phyloP scores from a whole-genome alignment of 92 coral and sea anemone genomes.

The Scolanthus callimorphus region DNA sequence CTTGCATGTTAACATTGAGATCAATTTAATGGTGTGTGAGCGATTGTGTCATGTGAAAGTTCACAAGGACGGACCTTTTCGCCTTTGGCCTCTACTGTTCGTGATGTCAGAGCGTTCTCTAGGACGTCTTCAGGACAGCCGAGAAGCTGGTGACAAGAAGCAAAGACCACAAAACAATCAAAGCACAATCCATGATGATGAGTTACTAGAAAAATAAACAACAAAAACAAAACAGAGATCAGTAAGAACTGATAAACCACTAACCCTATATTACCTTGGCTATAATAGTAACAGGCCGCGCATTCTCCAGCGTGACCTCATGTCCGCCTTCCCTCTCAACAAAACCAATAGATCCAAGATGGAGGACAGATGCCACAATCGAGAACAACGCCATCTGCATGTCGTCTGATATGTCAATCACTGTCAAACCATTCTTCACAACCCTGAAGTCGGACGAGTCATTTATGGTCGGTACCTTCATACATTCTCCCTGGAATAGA shows the following conservation, averaged over 20 bases:
- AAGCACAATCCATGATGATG: too few species aligned
- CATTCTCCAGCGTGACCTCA: slow-evolving; percentile 71
- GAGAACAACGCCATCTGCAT: slow-evolving; percentile 90
- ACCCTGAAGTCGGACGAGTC: slow-evolving; percentile 74
- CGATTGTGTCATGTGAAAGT: too few species aligned
- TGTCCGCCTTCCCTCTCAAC: slow-evolving; percentile 64
- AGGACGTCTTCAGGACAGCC: slow-evolving; percentile 88
- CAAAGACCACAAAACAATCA: too few species aligned
- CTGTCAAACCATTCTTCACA: slow-evolving; percentile 76
- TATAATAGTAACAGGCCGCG: slow-evolving; percentile 80
- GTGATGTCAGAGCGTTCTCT: slow-evolving; percentile 80
- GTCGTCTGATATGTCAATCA: slow-evolving; percentile 75
- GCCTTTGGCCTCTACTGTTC: slow-evolving; percentile 91
- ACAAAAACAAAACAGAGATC: too few species aligned
- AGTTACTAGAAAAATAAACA: too few species aligned
- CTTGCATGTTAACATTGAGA: too few species aligned
- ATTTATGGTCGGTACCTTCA: slow-evolving; percentile 64
- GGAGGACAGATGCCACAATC: slow-evolving; percentile 82
- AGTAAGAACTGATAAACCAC: too few species aligned
- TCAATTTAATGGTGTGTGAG: too few species aligned
- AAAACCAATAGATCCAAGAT: slow-evolving; percentile 83
- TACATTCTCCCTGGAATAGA: slow-evolving; percentile 64
- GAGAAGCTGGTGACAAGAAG: slow-evolving; percentile 66
- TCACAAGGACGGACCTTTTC: slow-evolving; percentile 66
- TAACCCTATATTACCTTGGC: slow-evolving; percentile 69